These are phyloP conservation scores for Caenorhabditis drosophilae DNA, from an alignment of 2,888 invertebrate genomes.

Conservation along the genomic window DNA sequence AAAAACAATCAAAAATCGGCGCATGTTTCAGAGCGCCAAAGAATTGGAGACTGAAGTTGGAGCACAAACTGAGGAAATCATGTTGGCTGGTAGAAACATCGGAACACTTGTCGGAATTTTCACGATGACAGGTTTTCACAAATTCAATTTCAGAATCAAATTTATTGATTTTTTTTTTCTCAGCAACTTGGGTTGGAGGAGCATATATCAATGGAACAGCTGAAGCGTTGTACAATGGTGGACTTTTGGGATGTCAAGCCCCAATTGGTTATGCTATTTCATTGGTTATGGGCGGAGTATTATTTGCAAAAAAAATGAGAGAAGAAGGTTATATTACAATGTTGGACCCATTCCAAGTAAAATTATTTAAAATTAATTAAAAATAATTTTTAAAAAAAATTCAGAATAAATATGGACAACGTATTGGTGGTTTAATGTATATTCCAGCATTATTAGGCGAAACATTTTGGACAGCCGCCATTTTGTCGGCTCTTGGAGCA, in stretches of 20 bases:
- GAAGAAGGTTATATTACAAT: constrained; percentile 91
- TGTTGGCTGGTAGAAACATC: constrained; percentile 96
- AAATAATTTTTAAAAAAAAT: constrained; percentile 1
- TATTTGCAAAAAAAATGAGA: constrained; percentile 97
- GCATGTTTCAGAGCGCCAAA: constrained; percentile 28
- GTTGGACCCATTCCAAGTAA: constrained; percentile 84
- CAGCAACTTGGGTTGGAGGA: constrained; percentile 99
- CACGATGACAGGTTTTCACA: constrained; percentile 99
- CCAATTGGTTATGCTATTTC: constrained; percentile 98
- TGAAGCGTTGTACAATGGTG: constrained; percentile 87
- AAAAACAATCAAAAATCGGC: neutral
- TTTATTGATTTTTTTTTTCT: too few species aligned
- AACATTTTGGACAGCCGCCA: constrained; percentile 98
- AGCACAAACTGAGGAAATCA: constrained; percentile 90
- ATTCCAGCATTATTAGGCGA: constrained; percentile 95
- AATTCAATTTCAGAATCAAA: too few species aligned
- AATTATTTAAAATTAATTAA: neutral
- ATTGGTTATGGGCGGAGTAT: constrained; percentile 88
- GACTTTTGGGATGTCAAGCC: constrained; percentile 73
- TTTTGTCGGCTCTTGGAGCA: constrained; percentile 92
- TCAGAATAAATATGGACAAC: constrained; percentile 91
- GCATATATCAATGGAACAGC: constrained; percentile 99
- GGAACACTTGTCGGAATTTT: constrained; percentile 94
- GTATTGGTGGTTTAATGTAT: constrained; percentile 95
- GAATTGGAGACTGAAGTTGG: constrained; percentile 48